Base-by-base conservation (phyloP, 2,113 vertebrate genomes). In the Caranx melampygus region DNA sequence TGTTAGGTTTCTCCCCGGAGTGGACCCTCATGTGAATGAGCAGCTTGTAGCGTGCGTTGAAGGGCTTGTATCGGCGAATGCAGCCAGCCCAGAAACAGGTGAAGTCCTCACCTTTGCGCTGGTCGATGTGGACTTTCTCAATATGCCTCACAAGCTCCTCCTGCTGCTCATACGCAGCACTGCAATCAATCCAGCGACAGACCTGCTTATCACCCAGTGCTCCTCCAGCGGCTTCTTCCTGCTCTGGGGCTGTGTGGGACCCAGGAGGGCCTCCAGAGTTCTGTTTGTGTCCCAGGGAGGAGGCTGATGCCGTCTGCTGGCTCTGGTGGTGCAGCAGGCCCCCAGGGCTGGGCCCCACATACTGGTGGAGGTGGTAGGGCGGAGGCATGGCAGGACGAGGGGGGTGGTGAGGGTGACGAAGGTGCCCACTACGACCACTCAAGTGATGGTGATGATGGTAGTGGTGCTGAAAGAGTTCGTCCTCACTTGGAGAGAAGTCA, bases 21-120 rank as follows among this genome's bases (percentile, higher is more conserved):
- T 99, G 98, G 87, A 99, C 98, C 79, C 98, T 96, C 98, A 99
- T 99, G 91, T 99, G 98, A 93, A 99, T 99, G 89, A 99, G 96
- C 91, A 99, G 96, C 93, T 99, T 99, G 95, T 99, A 99, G 86
- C 98, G 98, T 55, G 98, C 98, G 14, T 99, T 99, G 95, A 99
- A 99, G 87, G 98, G 98, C 86, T 99, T 99, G 90, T 98, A 98
- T 34, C 98, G 97, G 37, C 98, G 97, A 82, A 97, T 96, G 26
- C 98, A 99, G 83, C 98, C 97, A 0, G 97, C 96, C 98, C 98
- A 99, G 94, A 99, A 99, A 91, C 98, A 99, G 89, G 98, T 99
- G 94, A 99, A 99, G 94, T 99, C 98, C 89, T 99, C 98, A 16
- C 98, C 98, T 91, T 98, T 99, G 88, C 98, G 95, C 91, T 99